A percentile compares a stretch with the other conserved stretches of the same genome.
Conservation (phyloP, 2,113 vertebrate species). For the Coptodon rendalli region DNA sequence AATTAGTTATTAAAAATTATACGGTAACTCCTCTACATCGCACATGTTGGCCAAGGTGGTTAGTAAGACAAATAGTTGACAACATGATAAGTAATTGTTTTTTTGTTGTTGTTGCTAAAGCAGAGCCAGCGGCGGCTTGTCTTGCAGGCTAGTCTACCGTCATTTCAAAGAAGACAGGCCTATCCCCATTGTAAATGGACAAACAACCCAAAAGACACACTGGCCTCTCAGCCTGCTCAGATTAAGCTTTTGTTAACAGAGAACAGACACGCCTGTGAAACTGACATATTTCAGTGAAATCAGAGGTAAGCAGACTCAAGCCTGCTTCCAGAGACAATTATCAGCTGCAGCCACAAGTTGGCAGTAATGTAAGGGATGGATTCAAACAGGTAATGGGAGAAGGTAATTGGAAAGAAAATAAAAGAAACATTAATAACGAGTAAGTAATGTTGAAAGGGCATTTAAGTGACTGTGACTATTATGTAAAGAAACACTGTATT, state of each 20-base stretch:
- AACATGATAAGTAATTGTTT: neutral
- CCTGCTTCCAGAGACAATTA: neutral
- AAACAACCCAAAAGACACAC: too few species aligned
- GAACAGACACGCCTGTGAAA: neutral
- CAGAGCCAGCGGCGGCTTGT: neutral
- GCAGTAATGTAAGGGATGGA: neutral
- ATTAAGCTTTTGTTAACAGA: too few species aligned
- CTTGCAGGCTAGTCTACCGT: neutral
- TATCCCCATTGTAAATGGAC: neutral
- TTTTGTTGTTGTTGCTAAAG: neutral
- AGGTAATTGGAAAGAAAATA: neutral
- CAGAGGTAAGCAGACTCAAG: neutral
- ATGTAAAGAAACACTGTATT: neutral
- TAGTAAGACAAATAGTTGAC: neutral
- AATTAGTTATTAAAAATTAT: neutral
- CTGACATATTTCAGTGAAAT: neutral
- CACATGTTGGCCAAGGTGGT: neutral
- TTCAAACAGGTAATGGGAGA: neutral
- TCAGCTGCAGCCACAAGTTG: neutral
- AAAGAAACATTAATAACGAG: neutral
- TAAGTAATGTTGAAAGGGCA: neutral
- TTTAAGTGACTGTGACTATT: neutral
- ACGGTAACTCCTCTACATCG: neutral
- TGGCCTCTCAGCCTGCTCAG: too few species aligned
- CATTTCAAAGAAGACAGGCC: neutral